Evolutionary conservation across 2,797 vertebrate genomes (phyloP).

Genomic region (Adelosebastes latens): DNA sequence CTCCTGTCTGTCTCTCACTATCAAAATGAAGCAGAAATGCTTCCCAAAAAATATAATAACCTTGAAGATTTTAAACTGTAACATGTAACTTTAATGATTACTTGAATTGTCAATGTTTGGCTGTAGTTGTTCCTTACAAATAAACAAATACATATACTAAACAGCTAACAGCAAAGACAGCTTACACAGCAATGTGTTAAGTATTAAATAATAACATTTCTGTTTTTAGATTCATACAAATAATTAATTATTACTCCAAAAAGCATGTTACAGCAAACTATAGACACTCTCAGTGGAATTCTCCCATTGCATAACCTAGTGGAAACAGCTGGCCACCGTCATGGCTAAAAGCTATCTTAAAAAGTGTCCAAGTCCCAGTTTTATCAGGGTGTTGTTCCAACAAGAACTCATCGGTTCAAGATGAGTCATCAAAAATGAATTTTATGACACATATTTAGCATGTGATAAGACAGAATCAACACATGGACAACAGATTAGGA

Average conservation of each 20-base stretch:
- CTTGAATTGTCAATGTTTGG: background rate
- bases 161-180: background rate
- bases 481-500: background rate
- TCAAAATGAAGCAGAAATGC: too few species aligned
- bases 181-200: background rate
- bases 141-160: background rate
- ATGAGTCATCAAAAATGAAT: background rate
- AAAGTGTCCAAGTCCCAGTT: background rate
- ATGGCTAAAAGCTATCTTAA: background rate
- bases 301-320: background rate
- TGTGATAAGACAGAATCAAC: background rate
- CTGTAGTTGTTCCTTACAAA: background rate
- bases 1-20: too few species aligned
- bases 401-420: background rate
- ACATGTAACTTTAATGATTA: background rate
- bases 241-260: background rate
- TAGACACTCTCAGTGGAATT: background rate
- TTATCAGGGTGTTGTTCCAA: background rate
- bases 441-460: background rate
- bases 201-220: background rate
- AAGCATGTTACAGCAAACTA: background rate
- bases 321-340: background rate
- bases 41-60: too few species aligned
- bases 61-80: background rate
- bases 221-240: background rate